Evolutionary conservation across 2,113 vertebrate species (phyloP), one percentile per base, ranked within the genome.

Genomic region (Pipra filicauda): DNA sequence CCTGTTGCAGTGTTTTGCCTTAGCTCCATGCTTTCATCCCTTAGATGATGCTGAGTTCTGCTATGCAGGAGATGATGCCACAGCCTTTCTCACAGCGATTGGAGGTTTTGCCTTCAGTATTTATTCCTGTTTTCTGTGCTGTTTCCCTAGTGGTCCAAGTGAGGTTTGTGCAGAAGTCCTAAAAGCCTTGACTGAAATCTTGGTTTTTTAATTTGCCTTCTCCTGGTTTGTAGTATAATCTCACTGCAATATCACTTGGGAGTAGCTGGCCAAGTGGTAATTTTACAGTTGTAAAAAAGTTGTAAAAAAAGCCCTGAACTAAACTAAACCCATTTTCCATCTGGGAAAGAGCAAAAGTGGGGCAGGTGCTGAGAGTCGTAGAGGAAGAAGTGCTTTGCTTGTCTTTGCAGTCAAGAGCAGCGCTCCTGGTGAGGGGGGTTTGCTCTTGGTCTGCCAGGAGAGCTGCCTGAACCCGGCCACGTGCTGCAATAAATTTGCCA

Each of bases 401-500:
- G 8, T 30, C 0, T 59, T 58, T 48, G 15, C 82, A 41, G 26
- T 28, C 11, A 65, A 37, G 2, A 19, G 22, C 8, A 11, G 17
- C 0, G 0, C 9, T 70, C 0, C 0, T 37, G 46, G 2, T 30
- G 6, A 28, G 30, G 8, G 79, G 17, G 20, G 39, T 77, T 62
- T 43, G 39, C 0, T 0, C 16, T 71, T 52, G 0, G 0, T 27
- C 2, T 8, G 37, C 0, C 0, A 0, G 4, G 58, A 65, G 31
- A 65, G 37, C 7, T 27, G 31, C 33, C 26, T 31, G n/a, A 21
- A 43, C 9, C 14, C 0, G 2, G 15, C 55, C 26, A 0, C 26
- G n/a, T 37, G 17, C 15, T 89, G 61, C 6, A 76, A 3, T 19
- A 23, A 71, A 9, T 26, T 70, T 33, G 51, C 96, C 97, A 91